A percentile compares a stretch with the other conserved stretches of the same genome.
phyloP scores from a whole-genome alignment of 2,888 invertebrate species.

The Eurytoma californica region DNA sequence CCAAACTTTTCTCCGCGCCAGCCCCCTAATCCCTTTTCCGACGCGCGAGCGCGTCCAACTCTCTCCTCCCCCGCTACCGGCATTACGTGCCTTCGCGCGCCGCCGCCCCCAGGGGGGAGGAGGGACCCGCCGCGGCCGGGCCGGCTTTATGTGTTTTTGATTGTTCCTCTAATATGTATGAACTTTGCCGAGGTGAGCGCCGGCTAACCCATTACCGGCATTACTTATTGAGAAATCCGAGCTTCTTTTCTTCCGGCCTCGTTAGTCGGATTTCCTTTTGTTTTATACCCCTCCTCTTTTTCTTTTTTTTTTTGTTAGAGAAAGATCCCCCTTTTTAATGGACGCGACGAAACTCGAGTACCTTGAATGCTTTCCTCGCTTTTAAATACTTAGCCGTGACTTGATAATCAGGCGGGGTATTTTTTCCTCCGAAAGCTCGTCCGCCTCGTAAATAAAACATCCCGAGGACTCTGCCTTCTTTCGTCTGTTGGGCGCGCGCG shows the following conservation, averaged over 20 bases:
- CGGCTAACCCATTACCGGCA: conserved; percentile 44
- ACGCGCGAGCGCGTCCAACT: conserved; percentile 42
- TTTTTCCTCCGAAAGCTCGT: no score
- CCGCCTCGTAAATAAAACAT: no score
- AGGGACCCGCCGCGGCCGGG: not conserved
- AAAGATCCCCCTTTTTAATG: no score
- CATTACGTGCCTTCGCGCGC: conserved; percentile 50
- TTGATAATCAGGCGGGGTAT: no score
- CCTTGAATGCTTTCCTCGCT: not conserved
- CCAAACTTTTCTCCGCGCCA: conserved; percentile 64
- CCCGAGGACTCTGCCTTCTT: no score
- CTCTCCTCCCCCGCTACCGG: conserved; percentile 7
- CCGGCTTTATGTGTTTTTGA: conserved; percentile 55
- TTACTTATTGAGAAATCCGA: conserved; percentile 42
- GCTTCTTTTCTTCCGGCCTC: conserved; percentile 27
- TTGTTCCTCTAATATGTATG: conserved; percentile 56
- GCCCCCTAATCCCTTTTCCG: conserved; percentile 61
- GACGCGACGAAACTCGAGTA: no score
- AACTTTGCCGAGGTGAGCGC: conserved; percentile 47
- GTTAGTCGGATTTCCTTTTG: conserved; percentile 29
- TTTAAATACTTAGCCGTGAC: no score
- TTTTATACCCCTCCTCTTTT: not conserved
- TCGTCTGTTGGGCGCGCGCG: no score
- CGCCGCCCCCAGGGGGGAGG: no score
- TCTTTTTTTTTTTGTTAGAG: not conserved